Evolutionary conservation across 2,797 vertebrate species (phyloP).

Genomic region (Eremophila alpestris): DNA sequence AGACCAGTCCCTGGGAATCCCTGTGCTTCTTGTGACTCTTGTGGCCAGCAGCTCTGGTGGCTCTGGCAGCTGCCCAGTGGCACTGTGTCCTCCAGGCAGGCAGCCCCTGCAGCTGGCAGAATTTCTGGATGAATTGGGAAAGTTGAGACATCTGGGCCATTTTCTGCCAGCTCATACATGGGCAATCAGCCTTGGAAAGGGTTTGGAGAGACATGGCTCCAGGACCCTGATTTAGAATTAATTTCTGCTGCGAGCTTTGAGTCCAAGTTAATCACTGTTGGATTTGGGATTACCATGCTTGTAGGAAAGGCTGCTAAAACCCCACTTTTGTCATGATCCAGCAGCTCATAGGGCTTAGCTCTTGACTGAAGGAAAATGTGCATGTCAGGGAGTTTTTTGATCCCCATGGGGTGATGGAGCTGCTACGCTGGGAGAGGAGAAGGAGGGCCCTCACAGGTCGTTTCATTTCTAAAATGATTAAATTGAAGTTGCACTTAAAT

Average conservation of each 20-base stretch:
- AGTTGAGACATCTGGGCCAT: neutral
- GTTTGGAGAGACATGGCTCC: constrained; percentile 23
- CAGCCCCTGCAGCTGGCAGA: neutral
- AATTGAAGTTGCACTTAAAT: constrained; percentile 69
- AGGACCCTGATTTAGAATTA: constrained; percentile 46
- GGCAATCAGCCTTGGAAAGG: neutral
- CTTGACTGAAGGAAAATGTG: constrained; percentile 40
- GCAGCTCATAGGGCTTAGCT: constrained; percentile 42
- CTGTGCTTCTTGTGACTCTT: rapidly evolving
- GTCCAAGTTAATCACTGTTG: constrained; percentile 55
- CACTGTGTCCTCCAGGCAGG: neutral
- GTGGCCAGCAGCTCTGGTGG: rapidly evolving
- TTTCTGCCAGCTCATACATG: neutral
- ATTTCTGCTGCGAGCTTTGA: constrained; percentile 49
- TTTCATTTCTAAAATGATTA: constrained; percentile 50
- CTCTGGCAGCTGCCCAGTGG: neutral
- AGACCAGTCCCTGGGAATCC: neutral
- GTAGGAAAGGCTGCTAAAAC: constrained; percentile 46
- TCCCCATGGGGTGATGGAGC: neutral
- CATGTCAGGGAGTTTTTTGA: constrained; percentile 25
- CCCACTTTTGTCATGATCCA: constrained; percentile 53
- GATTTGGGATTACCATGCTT: constrained; percentile 58
- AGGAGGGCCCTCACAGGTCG: neutral
- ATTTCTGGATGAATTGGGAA: neutral
- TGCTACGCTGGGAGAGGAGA: neutral